phyloP scores from a whole-genome alignment of 1,140 invertebrate species.

The Rhizoglyphus robini region DNA sequence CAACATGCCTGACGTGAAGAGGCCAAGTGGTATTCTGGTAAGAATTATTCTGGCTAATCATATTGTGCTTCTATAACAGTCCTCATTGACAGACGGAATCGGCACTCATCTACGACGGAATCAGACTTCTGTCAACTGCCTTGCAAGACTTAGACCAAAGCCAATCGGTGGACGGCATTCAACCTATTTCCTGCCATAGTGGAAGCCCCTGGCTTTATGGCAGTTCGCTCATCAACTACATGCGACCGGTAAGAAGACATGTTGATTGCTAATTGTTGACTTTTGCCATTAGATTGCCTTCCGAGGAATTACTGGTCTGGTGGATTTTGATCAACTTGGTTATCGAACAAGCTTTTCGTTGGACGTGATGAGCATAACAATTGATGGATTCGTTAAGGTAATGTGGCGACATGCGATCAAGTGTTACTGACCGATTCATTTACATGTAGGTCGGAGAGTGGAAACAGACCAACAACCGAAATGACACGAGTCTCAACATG shows the following conservation, averaged over 20 bases:
- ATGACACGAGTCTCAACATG: constrained; percentile 4
- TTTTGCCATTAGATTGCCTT: constrained; percentile 57
- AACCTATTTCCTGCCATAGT: constrained; percentile 32
- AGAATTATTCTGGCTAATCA: neutral
- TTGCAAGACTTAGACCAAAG: constrained; percentile 32
- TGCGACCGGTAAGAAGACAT: constrained; percentile 69
- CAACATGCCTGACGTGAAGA: neutral
- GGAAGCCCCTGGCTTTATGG: constrained; percentile 66
- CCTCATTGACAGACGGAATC: constrained; percentile 33
- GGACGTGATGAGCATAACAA: constrained; percentile 72
- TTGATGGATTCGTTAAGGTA: constrained; percentile 34
- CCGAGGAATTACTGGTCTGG: constrained; percentile 74
- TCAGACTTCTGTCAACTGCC: constrained; percentile 33
- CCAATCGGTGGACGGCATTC: constrained; percentile 28
- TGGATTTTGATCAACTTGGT: constrained; percentile 86
- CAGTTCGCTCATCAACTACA: constrained; percentile 86
- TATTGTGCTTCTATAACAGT: no score
- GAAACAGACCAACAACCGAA: neutral
- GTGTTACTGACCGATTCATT: neutral
- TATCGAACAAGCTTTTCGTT: constrained; percentile 78
- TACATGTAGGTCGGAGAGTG: constrained; percentile 13
- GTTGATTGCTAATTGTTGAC: neutral
- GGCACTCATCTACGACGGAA: constrained; percentile 38
- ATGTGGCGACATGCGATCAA: constrained; percentile 22
- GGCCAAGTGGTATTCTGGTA: constrained; percentile 19